Percentiles rank a stretch among this genome's conserved stretches.
Conservation (phyloP, 2,113 vertebrate species). For the Ceyx margarethae region DNA sequence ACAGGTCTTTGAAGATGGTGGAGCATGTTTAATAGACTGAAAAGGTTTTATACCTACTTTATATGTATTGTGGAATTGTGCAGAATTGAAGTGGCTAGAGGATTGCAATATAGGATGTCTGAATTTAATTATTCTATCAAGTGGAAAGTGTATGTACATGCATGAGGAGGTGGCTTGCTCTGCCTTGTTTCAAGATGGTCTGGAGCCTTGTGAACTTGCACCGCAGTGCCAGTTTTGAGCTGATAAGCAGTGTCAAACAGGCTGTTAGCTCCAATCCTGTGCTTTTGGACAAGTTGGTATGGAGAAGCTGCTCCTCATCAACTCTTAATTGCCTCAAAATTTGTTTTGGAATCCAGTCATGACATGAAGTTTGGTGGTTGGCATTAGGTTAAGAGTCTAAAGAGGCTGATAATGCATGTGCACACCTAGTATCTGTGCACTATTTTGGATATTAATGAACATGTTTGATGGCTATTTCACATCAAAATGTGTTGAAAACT, state of each 20-base stretch:
- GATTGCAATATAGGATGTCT: neutral
- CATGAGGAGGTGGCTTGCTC: neutral
- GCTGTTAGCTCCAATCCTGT: neutral
- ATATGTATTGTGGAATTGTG: neutral
- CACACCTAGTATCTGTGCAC: neutral
- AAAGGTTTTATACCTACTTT: neutral
- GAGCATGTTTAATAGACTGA: neutral
- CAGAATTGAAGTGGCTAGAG: neutral
- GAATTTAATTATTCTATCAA: neutral
- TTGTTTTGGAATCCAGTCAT: neutral
- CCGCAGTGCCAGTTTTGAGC: neutral
- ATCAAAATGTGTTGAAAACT: neutral
- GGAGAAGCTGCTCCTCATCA: neutral
- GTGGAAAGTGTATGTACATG: neutral
- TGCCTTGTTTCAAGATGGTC: neutral
- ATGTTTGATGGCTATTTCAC: neutral
- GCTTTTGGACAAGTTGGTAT: neutral
- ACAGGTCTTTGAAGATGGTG: neutral
- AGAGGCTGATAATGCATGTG: neutral
- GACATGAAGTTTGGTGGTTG: neutral
- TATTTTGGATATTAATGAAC: neutral
- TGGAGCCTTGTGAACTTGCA: neutral
- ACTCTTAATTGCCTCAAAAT: neutral
- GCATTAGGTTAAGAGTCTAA: neutral
- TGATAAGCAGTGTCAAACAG: neutral